phyloP scores from a whole-genome alignment of 2,113 vertebrate genomes.

The Triplophysa tibetana region DNA sequence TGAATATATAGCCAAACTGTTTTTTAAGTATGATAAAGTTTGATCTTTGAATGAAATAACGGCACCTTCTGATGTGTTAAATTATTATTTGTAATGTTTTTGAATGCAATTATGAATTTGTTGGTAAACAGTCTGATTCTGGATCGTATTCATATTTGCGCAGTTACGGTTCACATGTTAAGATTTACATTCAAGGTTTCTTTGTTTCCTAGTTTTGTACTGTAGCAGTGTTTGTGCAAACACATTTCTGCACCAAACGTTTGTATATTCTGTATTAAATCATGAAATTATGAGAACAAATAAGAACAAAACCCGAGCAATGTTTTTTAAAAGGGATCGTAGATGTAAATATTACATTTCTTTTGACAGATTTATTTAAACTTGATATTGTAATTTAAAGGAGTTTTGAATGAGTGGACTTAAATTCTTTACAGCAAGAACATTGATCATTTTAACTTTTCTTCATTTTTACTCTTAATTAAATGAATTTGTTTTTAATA shows the following conservation, averaged over 20 bases:
- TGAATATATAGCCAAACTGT: background rate
- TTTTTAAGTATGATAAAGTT: background rate
- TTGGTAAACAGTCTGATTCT: background rate
- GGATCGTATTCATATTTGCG: background rate
- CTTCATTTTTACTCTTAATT: background rate
- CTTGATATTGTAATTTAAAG: constrained; percentile 20
- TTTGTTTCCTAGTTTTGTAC: constrained; percentile 1
- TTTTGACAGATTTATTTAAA: constrained; percentile 12
- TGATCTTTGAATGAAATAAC: background rate
- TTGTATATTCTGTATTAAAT: constrained; percentile 27
- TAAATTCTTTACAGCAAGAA: background rate
- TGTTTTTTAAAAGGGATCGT: constrained; percentile 29
- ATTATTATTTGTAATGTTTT: constrained; percentile 6
- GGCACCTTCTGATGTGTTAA: constrained; percentile 3
- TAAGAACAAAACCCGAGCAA: background rate
- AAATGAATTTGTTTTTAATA: constrained; percentile 11
- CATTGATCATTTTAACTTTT: background rate
- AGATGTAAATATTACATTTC: background rate
- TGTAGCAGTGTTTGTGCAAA: background rate
- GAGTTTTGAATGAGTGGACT: background rate
- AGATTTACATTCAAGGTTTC: background rate
- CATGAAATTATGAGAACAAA: constrained; percentile 4
- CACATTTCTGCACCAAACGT: background rate
- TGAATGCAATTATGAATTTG: background rate
- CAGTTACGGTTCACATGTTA: background rate